Evolutionary conservation across 2,113 vertebrate genomes (phyloP).

Genomic region (Marmota monax): DNA sequence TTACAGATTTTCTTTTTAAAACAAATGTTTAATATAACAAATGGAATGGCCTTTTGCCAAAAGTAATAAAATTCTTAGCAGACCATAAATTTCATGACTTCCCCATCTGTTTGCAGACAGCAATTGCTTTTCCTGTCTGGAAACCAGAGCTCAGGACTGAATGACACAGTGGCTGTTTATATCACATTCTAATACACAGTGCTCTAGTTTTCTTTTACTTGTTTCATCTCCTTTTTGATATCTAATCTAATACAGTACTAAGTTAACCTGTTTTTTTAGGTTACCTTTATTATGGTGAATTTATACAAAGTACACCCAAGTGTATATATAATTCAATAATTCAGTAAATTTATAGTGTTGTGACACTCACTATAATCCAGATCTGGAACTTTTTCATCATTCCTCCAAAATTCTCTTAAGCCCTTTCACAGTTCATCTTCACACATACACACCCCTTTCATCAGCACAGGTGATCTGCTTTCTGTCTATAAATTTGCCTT

Average conservation of each 20-base stretch:
- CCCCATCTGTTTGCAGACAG: neutral
- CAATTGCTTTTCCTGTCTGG: conserved; percentile 15
- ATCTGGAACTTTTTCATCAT: neutral
- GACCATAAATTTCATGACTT: neutral
- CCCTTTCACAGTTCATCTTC: neutral
- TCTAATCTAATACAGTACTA: neutral
- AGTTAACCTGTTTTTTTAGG: neutral
- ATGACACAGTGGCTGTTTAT: neutral
- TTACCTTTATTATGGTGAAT: neutral
- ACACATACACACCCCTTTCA: neutral
- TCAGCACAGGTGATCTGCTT: neutral
- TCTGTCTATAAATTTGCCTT: neutral
- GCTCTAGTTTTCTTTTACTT: neutral
- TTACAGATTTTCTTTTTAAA: conserved; percentile 19
- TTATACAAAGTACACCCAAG: neutral
- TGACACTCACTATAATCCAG: neutral
- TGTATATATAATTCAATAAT: neutral
- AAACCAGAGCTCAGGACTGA: conserved; percentile 1
- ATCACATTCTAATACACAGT: neutral
- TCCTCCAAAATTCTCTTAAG: neutral
- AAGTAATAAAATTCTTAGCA: conserved; percentile 45
- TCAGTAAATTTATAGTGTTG: neutral
- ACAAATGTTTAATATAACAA: conserved; percentile 8
- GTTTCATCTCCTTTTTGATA: neutral
- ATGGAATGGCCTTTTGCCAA: conserved; percentile 31